Conservation (phyloP, 2,797 vertebrate species). For the Chelon labrosus region DNA sequence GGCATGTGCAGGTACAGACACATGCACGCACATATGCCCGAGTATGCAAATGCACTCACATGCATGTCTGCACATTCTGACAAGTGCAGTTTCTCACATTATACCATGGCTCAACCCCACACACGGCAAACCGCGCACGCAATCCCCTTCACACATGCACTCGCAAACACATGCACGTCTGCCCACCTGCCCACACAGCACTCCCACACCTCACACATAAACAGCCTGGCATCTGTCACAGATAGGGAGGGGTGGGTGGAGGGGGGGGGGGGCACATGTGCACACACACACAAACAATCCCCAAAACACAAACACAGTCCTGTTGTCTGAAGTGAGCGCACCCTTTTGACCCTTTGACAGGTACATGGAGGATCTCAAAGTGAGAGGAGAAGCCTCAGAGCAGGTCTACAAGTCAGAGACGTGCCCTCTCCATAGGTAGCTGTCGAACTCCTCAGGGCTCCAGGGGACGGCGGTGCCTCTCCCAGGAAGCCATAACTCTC, state of each 20-base stretch:
- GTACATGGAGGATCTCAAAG: slow-evolving; percentile 82
- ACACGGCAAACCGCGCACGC: slow-evolving; percentile 40
- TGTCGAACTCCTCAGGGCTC: slow-evolving; percentile 81
- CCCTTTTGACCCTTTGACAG: slow-evolving; percentile 86
- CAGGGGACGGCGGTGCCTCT: slow-evolving; percentile 73
- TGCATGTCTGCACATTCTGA: slow-evolving; percentile 65
- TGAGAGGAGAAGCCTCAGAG: slow-evolving; percentile 80
- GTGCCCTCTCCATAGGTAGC: slow-evolving; percentile 84
- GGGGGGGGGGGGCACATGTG: slow-evolving; percentile 48
- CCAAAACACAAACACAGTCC: slow-evolving; percentile 66
- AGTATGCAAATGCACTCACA: slow-evolving; percentile 69
- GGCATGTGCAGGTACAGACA: slow-evolving; percentile 34
- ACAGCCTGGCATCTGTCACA: slow-evolving; percentile 84
- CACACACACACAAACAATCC: slow-evolving; percentile 55
- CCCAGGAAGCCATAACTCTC: slow-evolving; percentile 85
- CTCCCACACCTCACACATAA: slow-evolving; percentile 73
- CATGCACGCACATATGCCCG: slow-evolving; percentile 44
- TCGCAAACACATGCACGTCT: slow-evolving; percentile 52
- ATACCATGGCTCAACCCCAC: slow-evolving; percentile 39
- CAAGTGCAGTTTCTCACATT: slow-evolving; percentile 69
- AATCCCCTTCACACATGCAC: slow-evolving; percentile 53
- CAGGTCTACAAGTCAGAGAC: slow-evolving; percentile 82
- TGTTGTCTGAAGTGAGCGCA: slow-evolving; percentile 72
- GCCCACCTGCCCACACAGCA: slow-evolving; percentile 70
- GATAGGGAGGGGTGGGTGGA: slow-evolving; percentile 46